phyloP scores from a whole-genome alignment of 2,113 vertebrate species.

The Ifrita kowaldi region DNA sequence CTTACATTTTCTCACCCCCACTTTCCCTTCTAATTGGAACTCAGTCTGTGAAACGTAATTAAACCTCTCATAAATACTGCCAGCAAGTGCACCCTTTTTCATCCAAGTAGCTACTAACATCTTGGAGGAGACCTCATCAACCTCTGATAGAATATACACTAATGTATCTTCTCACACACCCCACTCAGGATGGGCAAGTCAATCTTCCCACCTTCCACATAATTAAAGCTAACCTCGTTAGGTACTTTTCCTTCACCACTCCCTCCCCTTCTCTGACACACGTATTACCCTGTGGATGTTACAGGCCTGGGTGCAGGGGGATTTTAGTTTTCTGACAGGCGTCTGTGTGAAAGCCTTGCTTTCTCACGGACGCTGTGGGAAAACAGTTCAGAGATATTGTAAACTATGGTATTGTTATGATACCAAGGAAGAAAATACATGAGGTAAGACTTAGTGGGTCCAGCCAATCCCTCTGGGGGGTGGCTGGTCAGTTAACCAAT shows the following conservation, averaged over 20 bases:
- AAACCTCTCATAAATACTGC: conserved; percentile 61
- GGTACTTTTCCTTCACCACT: background rate
- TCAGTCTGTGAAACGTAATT: conserved; percentile 55
- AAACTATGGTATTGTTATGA: too few species aligned
- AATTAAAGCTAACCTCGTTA: conserved; percentile 19
- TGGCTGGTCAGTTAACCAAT: too few species aligned
- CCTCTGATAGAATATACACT: background rate
- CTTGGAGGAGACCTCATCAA: conserved; percentile 43
- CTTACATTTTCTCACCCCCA: background rate
- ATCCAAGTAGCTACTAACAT: conserved; percentile 40
- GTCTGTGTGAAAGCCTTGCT: too few species aligned
- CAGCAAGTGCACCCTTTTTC: conserved; percentile 7
- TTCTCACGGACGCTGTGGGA: too few species aligned
- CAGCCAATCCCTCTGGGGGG: too few species aligned
- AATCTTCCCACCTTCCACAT: conserved; percentile 39
- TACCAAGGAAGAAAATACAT: too few species aligned
- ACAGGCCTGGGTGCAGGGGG: too few species aligned
- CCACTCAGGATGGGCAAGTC: background rate
- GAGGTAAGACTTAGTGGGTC: too few species aligned
- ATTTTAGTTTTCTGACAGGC: too few species aligned
- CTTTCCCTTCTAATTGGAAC: conserved; percentile 37
- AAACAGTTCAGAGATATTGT: too few species aligned
- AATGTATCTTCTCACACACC: background rate
- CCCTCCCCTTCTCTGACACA: background rate
- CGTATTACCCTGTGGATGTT: background rate